Conservation (phyloP, 2,888 invertebrate genomes). For the Leptopterna dolabrata region DNA sequence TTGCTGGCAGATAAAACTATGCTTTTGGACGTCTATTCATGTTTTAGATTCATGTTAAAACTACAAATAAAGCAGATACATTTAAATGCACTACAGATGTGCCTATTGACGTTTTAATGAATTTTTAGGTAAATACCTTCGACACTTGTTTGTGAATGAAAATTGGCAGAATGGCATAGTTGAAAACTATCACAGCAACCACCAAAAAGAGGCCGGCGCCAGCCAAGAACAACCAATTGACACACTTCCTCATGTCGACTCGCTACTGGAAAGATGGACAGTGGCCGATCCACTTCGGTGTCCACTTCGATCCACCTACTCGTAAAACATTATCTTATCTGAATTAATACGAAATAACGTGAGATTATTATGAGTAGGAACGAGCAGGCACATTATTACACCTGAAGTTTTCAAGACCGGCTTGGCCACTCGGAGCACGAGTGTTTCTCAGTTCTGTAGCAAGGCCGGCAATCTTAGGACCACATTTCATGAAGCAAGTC, state of each 20-base stretch:
- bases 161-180: constrained; percentile 46
- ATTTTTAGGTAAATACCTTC: constrained; percentile 34
- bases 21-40: no score
- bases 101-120: no score
- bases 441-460: no score
- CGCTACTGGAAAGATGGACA: background rate
- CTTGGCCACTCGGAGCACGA: background rate
- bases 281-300: background rate
- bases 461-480: no score
- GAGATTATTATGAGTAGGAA: background rate
- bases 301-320: background rate
- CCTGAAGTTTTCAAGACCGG: background rate
- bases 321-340: background rate
- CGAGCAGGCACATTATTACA: background rate
- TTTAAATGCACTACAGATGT: no score
- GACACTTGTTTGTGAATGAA: constrained; percentile 46
- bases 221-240: constrained; percentile 52
- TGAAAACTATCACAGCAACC: constrained; percentile 13
- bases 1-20: no score
- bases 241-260: constrained; percentile 50
- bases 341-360: background rate
- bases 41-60: no score
- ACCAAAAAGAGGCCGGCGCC: constrained; percentile 30
- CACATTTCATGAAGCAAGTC: no score
- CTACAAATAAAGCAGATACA: no score